Conservation (phyloP, 2,797 vertebrate species). For the Balearica regulorum region DNA sequence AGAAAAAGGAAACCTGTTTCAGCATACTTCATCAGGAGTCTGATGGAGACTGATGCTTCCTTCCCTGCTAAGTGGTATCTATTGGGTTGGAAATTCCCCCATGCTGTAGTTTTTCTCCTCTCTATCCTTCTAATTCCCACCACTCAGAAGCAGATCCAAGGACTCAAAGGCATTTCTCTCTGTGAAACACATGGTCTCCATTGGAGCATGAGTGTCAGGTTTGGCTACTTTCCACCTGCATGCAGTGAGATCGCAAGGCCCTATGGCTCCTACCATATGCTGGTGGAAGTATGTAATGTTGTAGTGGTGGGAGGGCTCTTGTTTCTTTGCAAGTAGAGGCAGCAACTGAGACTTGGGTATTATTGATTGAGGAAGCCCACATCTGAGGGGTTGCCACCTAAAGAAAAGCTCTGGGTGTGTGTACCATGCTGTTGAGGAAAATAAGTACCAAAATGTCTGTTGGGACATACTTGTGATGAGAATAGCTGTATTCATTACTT, state of each 20-base stretch:
- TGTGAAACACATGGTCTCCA: rapidly evolving
- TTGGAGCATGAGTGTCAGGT: background rate
- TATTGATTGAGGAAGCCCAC: rapidly evolving
- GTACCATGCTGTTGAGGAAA: background rate
- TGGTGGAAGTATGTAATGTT: rapidly evolving
- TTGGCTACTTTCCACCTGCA: background rate
- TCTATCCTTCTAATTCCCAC: background rate
- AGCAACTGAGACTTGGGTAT: background rate
- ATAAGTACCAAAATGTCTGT: background rate
- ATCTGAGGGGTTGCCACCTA: background rate
- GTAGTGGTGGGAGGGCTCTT: background rate
- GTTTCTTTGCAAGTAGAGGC: background rate
- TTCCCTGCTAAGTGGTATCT: background rate
- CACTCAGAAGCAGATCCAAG: background rate
- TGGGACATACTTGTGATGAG: background rate
- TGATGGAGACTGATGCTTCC: background rate
- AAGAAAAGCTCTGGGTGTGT: background rate
- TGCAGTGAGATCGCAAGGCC: no score
- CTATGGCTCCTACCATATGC: rapidly evolving
- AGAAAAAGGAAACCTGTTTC: background rate
- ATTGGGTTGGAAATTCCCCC: background rate
- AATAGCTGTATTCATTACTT: background rate
- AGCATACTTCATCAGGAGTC: background rate
- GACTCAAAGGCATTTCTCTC: background rate
- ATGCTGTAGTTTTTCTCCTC: background rate